phyloP scores from a whole-genome alignment of 2,113 vertebrate genomes.

The Pogonocichla stellata region DNA sequence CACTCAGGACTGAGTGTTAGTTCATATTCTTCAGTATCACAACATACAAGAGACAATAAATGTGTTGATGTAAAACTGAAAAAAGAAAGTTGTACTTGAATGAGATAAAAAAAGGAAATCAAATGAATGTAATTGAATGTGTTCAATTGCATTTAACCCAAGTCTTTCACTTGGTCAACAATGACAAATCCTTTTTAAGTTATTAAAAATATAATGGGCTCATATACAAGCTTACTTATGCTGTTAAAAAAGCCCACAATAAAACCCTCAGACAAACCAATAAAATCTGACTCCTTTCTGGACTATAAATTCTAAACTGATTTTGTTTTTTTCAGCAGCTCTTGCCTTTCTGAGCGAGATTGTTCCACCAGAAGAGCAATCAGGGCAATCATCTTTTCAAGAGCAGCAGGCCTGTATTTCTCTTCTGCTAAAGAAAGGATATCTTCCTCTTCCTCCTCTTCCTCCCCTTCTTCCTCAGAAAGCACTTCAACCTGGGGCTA shows the following conservation, averaged over 20 bases:
- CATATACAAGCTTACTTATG: neutral
- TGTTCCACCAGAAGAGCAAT: constrained; percentile 98
- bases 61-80: neutral
- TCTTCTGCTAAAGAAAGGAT: constrained; percentile 97
- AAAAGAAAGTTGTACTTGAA: neutral
- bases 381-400: constrained; percentile 99
- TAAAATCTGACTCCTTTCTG: neutral
- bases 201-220: neutral
- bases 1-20: neutral
- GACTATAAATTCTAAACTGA: neutral
- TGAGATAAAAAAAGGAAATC: neutral
- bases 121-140: neutral
- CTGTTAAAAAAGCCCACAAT: neutral
- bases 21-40: neutral
- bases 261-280: neutral
- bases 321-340: constrained; percentile 27
- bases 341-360: constrained; percentile 95
- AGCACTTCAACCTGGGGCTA: constrained; percentile 98
- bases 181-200: neutral
- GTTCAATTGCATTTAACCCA: neutral
- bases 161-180: neutral
- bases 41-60: neutral
- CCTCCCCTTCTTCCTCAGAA: constrained; percentile 98
- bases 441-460: constrained; percentile 98
- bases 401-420: constrained; percentile 97